Conservation (phyloP, 2,888 invertebrate genomes). For the Salticus scenicus region DNA sequence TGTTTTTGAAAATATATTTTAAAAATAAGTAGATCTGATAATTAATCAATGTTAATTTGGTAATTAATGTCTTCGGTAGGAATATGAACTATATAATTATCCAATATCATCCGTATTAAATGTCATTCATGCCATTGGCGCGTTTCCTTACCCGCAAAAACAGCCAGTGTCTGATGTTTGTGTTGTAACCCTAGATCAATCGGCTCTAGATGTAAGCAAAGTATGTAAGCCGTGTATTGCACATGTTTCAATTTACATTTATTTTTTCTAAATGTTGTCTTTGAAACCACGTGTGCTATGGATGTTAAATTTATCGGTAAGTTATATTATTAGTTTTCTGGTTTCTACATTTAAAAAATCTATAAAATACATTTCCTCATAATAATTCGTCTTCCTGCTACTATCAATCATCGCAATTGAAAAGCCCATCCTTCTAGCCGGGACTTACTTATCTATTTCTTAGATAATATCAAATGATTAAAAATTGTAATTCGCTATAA, state of each 20-base stretch:
- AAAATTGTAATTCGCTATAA: neutral
- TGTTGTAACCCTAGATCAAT: conserved; percentile 32
- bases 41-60: too few species aligned
- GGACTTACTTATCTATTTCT: conserved; percentile 38
- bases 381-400: neutral
- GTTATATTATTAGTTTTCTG: conserved; percentile 17
- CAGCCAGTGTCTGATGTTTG: neutral
- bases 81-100: too few species aligned
- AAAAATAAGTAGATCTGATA: too few species aligned
- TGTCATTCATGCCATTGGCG: neutral
- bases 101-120: too few species aligned
- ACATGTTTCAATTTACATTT: conserved; percentile 40
- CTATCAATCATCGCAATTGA: neutral
- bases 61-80: too few species aligned
- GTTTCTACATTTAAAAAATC: neutral
- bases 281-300: conserved; percentile 61
- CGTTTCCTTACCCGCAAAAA: neutral
- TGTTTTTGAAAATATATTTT: too few species aligned
- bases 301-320: conserved; percentile 65
- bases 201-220: conserved; percentile 24
- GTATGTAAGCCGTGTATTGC: conserved; percentile 43
- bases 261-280: conserved; percentile 49
- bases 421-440: neutral
- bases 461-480: conserved; percentile 4
- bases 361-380: neutral